Base-by-base conservation (phyloP, 2,797 vertebrate species). In the Orestias chungarensis region DNA sequence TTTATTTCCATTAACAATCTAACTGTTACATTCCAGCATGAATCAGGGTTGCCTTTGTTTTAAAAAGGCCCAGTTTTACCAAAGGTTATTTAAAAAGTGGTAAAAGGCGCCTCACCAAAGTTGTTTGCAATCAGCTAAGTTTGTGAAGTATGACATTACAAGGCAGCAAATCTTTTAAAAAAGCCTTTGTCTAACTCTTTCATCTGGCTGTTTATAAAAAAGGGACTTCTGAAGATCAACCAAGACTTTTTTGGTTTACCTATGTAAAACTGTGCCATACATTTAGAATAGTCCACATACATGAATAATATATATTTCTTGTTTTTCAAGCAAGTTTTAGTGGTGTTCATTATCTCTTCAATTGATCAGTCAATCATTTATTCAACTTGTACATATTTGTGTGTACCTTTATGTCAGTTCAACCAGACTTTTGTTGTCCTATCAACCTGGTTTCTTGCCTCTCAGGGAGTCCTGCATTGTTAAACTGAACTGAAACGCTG, bases 381-480 rank as follows among this genome's bases (percentile, higher is more conserved):
- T 49, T 71, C 81, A 66, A 40, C 50, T 71, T 31, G 29, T 3
- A 1, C 64, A 73, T 70, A 62, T 52, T 66, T 72, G n/a, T 47
- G 50, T 33, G 38, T 64, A 69, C 61, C 68, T 61, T 57, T 46
- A 31, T 67, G 73, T 20, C 44, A 57, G 70, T 31, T 17, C 68
- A 71, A 40, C 64, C 74, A 61, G 67, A 71, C 65, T 81, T 84
- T 85, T 76, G 62, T 61, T 76, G 85, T 83, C 84, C 87, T 64
- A 79, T 70, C 87, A 88, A 89, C 89, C 88, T 80, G 89, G 72
- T 89, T 91, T 88, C 57, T 42, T 20, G 80, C 83, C 86, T 88
- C 90, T 80, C 78, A 40, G 82, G 86, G 71, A 76, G 79, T 81
- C 86, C 79, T 78, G 66, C 80, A 82, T 69, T 80, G 57, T 75